Evolutionary conservation across 2,113 vertebrate species (phyloP).

Genomic region (Chamaetylas fuelleborni): DNA sequence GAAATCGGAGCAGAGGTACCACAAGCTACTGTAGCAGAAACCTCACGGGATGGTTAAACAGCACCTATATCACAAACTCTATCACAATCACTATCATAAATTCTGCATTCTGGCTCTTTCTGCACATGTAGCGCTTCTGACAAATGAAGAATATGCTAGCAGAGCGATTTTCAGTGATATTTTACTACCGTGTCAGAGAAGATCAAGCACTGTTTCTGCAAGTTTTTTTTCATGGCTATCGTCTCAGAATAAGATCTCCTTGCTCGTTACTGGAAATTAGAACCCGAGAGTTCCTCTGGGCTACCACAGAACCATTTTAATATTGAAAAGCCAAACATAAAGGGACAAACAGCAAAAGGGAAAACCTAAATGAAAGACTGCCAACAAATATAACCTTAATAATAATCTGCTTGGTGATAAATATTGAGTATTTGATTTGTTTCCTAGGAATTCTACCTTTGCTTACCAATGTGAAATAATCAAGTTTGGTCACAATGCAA

Average conservation of each 20-base stretch:
- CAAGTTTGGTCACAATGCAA: not conserved
- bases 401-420: not conserved
- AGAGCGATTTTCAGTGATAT: not conserved
- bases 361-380: not conserved
- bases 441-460: not conserved
- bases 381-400: not conserved
- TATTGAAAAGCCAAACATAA: not conserved
- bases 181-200: conserved; percentile 9
- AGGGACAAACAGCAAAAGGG: not conserved
- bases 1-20: not conserved
- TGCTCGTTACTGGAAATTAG: not conserved
- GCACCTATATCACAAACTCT: not conserved
- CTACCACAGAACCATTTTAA: not conserved
- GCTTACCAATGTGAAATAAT: not conserved
- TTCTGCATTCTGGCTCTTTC: not conserved
- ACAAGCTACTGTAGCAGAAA: not conserved
- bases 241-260: not conserved
- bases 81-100: not conserved
- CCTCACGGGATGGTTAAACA: not conserved
- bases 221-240: not conserved
- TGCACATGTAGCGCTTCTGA: not conserved
- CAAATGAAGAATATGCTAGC: not conserved
- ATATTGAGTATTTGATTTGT: not conserved
- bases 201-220: not conserved
- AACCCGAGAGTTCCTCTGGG: not conserved